These are phyloP conservation scores for Lacanobia wlatinum DNA, from an alignment of 2,888 invertebrate species.

Conservation along the genomic window DNA sequence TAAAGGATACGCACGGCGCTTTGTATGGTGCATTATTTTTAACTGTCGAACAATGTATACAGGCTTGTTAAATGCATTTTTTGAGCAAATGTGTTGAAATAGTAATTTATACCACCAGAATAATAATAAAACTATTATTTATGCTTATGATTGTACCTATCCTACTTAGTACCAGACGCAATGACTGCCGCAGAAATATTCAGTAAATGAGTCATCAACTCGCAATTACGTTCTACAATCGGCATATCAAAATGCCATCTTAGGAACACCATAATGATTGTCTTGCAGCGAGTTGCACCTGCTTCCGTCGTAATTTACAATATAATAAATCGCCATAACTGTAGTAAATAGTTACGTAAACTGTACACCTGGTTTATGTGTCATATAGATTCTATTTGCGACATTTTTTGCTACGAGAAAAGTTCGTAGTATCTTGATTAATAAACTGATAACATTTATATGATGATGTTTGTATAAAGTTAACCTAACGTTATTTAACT, in stretches of 20 bases:
- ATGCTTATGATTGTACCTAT: conserved; percentile 15
- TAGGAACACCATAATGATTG: conserved; percentile 20
- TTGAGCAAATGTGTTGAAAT: too few relatives aligned
- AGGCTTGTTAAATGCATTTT: too few relatives aligned
- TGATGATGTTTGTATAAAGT: too few relatives aligned
- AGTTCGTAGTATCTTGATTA: neutral
- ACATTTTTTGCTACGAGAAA: neutral
- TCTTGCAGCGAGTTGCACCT: conserved; percentile 45
- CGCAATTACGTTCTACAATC: conserved; percentile 36
- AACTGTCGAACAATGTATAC: too few relatives aligned
- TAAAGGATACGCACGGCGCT: too few relatives aligned
- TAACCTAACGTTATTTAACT: too few relatives aligned
- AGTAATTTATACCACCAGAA: neutral
- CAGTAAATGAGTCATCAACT: conserved; percentile 40
- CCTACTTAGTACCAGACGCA: neutral
- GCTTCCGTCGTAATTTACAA: conserved; percentile 49
- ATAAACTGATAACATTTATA: too few relatives aligned
- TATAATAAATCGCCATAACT: conserved; percentile 45
- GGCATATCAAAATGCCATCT: conserved; percentile 45
- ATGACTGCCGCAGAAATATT: conserved; percentile 22
- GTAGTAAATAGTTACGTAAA: conserved; percentile 46
- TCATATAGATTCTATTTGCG: conserved; percentile 26
- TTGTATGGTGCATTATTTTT: too few relatives aligned
- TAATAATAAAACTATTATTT: neutral
- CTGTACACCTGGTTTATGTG: conserved; percentile 53